Base-by-base conservation (phyloP, 2,888 invertebrate genomes). In the Morpho deidamia region DNA sequence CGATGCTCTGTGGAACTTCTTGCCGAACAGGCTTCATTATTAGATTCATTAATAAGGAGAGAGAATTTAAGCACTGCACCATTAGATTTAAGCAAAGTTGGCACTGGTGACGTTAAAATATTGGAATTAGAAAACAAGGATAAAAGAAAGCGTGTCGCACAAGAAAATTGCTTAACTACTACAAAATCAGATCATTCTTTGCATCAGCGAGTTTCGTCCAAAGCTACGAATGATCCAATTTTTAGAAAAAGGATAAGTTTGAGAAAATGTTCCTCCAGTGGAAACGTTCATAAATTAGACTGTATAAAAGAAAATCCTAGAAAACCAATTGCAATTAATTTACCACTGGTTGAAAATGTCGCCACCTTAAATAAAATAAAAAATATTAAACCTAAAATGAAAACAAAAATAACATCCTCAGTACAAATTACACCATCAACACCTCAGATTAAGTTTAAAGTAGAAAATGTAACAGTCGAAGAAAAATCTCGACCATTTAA, bases 401-500 rank as follows among this genome's bases (percentile, higher is more conserved):
- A 90, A 80, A 77, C 87, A 9, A 89, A 91, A 72, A 91, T 92
- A 14, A 91, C 92, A 8, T 76, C 89, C 9, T 82, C 89, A 0
- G 90, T 92, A 7, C 91, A 91, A 66, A 71, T 92, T 42, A 84
- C 87, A 47, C 72, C 87, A 44, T 76, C 85, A 34, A 78, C 71
- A 55, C 85, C 81, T 61, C 83, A 85, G 8, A 72, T 92, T 33
- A 92, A 92, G 74, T 90, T 91, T 60, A 78, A 87, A 50, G 79
- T 92, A 37, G 91, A 92, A 68, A 88, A 92, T 66, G 78, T 92
- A 7, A 86, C 86, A 32, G 91, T 94, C 11, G 92, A 93, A 73
- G 93, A 93, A 79, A 89, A 85, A 46, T 58, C 67, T 37, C 63
- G 66, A 39, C 52, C 59, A 42, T 76, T 71, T 37, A 86, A 83